Evolutionary conservation across 2,888 invertebrate species (phyloP).

Genomic region (Torymus aiolomorphi): DNA sequence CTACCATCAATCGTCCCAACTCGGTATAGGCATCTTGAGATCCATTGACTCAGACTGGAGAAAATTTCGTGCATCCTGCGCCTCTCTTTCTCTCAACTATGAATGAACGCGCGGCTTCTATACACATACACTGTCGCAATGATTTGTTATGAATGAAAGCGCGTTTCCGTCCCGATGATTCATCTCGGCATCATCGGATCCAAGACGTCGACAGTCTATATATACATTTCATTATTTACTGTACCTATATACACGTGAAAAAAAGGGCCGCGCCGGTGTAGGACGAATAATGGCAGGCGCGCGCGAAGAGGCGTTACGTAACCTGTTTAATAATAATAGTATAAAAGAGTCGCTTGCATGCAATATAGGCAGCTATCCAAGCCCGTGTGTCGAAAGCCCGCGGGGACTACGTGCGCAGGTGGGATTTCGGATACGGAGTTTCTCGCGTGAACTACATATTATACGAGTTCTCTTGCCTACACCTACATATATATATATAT

Average conservation of each 20-base stretch:
- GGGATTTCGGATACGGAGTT: slow-evolving; percentile 12
- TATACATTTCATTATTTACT: slow-evolving; percentile 21
- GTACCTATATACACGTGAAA: too few relatives aligned
- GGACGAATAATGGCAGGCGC: slow-evolving; percentile 33
- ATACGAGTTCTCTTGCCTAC: too few relatives aligned
- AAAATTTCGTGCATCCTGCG: too few relatives aligned
- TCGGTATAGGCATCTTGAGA: too few relatives aligned
- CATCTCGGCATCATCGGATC: slow-evolving; percentile 10
- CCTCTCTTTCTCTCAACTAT: too few relatives aligned
- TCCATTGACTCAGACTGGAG: too few relatives aligned
- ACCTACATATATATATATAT: too few relatives aligned
- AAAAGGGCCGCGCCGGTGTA: slow-evolving; percentile 37
- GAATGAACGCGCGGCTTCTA: too few relatives aligned
- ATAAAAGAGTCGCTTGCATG: not conserved
- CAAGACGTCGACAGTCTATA: slow-evolving; percentile 8
- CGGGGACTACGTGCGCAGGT: not conserved
- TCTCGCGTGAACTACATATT: slow-evolving; percentile 12
- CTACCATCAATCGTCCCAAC: too few relatives aligned
- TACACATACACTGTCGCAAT: not conserved
- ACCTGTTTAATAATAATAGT: slow-evolving; percentile 48
- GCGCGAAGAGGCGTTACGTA: slow-evolving; percentile 25
- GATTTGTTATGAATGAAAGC: slow-evolving; percentile 33
- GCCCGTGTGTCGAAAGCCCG: slow-evolving; percentile 12
- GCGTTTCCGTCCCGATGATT: slow-evolving; percentile 42
- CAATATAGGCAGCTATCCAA: slow-evolving; percentile 43